Percentiles rank a stretch among this genome's conserved stretches.
phyloP scores from a whole-genome alignment of 2,113 vertebrate genomes.

The Arizona elegans region DNA sequence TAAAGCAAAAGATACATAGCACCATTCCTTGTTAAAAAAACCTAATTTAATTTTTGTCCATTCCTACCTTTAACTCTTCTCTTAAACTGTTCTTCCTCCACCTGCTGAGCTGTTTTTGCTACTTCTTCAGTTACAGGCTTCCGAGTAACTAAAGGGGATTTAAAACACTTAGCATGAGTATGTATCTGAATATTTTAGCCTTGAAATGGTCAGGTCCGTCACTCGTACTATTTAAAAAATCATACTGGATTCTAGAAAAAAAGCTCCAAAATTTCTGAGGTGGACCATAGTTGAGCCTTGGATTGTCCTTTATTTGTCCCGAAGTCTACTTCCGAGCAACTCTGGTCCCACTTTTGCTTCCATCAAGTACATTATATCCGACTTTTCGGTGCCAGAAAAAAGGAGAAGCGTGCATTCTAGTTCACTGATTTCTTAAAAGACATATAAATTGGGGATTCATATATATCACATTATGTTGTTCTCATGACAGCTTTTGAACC shows the following conservation, averaged over 20 bases:
- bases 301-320: not conserved
- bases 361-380: not conserved
- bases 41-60: not conserved
- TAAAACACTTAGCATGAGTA: constrained; percentile 53
- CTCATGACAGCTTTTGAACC: not conserved
- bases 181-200: not conserved
- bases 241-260: not conserved
- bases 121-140: constrained; percentile 78
- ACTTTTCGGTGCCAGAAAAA: not conserved
- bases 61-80: constrained; percentile 69
- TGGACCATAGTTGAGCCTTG: not conserved
- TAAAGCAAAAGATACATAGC: not conserved
- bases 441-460: not conserved
- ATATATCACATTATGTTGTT: not conserved
- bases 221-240: not conserved
- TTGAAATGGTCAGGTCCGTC: not conserved
- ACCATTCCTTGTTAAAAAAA: not conserved
- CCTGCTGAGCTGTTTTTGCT: constrained; percentile 65
- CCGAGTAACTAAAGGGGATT: constrained; percentile 78
- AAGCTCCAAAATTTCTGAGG: not conserved
- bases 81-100: constrained; percentile 69
- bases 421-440: not conserved
- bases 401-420: not conserved
- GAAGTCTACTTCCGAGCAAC: not conserved
- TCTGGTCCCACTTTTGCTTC: not conserved